phyloP scores from a whole-genome alignment of 2,888 invertebrate species.

The Priapulus caudatus region DNA sequence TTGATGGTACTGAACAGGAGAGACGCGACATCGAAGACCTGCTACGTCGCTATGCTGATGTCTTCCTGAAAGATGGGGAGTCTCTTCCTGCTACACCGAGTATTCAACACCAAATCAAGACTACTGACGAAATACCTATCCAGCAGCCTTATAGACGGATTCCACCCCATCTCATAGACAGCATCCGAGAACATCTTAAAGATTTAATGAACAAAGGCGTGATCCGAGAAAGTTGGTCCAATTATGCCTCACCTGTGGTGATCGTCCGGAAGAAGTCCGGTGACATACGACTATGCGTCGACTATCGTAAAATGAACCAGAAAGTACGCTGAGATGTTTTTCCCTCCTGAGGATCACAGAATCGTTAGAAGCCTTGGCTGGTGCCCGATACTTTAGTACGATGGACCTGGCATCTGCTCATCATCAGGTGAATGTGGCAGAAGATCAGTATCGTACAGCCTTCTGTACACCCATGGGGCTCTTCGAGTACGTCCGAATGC shows the following conservation, averaged over 20 bases:
- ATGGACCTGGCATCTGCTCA: conserved; percentile 15
- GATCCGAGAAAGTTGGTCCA: background rate
- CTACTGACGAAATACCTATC: no score
- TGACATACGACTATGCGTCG: conserved; percentile 16
- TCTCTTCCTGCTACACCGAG: no score
- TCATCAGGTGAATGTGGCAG: conserved; percentile 9
- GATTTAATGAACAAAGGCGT: no score
- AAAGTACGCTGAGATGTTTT: conserved; percentile 15
- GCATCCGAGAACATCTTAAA: no score
- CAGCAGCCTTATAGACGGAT: no score
- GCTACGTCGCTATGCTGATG: no score
- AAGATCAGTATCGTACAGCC: conserved; percentile 12
- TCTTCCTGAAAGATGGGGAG: no score
- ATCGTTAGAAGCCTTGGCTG: conserved; percentile 13
- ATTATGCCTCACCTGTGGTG: conserved; percentile 19
- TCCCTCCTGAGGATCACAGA: conserved; percentile 20
- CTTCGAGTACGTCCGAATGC: conserved; percentile 12
- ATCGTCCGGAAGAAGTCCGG: conserved; percentile 18
- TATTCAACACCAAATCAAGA: no score
- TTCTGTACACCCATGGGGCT: conserved; percentile 10
- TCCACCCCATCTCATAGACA: no score
- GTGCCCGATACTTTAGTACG: conserved; percentile 12
- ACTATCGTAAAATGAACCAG: conserved; percentile 19
- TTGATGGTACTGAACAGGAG: no score
- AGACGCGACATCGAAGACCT: no score